Conservation (phyloP, 2,797 vertebrate genomes). For the Chrysocyon brachyurus region DNA sequence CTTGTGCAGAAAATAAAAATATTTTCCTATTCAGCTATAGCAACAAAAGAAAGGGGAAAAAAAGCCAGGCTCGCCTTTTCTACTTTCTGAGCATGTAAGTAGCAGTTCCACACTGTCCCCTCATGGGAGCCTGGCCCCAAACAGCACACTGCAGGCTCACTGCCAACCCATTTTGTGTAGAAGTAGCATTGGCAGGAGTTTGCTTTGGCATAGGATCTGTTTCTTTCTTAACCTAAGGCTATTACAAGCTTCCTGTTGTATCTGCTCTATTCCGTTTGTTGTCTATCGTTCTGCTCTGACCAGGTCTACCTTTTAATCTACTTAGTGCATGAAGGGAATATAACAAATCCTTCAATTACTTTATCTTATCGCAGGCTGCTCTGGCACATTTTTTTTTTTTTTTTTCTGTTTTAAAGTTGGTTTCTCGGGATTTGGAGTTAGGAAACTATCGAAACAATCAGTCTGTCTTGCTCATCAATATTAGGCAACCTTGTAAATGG, state of each 20-base stretch:
- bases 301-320: constrained; percentile 35
- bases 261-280: constrained; percentile 57
- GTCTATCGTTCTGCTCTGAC: constrained; percentile 47
- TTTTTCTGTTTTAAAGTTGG: background rate
- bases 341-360: constrained; percentile 41
- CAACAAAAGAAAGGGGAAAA: constrained; percentile 50
- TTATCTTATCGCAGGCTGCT: constrained; percentile 49
- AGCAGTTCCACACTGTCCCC: constrained; percentile 53
- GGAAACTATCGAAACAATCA: constrained; percentile 12
- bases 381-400: background rate
- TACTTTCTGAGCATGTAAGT: constrained; percentile 71
- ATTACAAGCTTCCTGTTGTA: constrained; percentile 73
- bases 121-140: constrained; percentile 79
- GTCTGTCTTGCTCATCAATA: background rate
- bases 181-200: constrained; percentile 69
- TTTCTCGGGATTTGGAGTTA: background rate
- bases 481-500: background rate
- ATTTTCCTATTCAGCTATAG: constrained; percentile 80
- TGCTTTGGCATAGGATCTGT: constrained; percentile 76
- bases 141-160: constrained; percentile 37
- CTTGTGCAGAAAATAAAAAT: constrained; percentile 83
- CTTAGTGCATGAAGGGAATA: background rate
- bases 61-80: constrained; percentile 62
- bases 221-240: constrained; percentile 67
- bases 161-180: constrained; percentile 81